Conservation (phyloP, 2,888 invertebrate species). For the Syrista parreyssii region DNA sequence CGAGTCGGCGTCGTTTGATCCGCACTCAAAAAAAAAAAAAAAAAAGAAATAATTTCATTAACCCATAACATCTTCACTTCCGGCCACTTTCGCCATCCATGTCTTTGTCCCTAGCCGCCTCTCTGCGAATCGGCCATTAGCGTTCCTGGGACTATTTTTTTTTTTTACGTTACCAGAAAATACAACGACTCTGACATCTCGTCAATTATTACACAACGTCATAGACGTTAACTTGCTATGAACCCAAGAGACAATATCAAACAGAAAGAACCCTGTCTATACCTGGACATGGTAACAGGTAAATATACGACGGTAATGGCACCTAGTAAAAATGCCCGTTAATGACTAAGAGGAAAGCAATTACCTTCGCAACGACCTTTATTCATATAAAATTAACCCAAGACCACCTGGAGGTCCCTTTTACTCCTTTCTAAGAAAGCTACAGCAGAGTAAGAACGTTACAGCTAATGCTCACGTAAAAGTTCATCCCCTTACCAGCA, state of each 20-base stretch:
- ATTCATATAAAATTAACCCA: background rate
- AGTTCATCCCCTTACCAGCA: background rate
- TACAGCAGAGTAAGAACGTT: background rate
- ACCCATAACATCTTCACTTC: background rate
- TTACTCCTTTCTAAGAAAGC: background rate
- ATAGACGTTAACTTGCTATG: background rate
- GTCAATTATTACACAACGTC: background rate
- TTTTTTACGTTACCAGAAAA: background rate
- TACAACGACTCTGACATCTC: background rate
- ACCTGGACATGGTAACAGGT: background rate
- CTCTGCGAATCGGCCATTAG: background rate
- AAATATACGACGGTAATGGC: background rate
- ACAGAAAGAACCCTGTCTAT: background rate
- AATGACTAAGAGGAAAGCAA: background rate
- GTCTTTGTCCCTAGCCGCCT: background rate
- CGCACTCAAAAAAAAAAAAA: too few relatives aligned
- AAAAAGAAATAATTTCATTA: background rate
- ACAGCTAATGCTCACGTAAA: background rate
- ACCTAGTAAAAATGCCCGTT: background rate
- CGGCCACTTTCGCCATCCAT: background rate
- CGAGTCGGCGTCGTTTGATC: background rate
- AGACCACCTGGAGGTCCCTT: background rate
- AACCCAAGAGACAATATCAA: background rate
- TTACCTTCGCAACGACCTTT: background rate
- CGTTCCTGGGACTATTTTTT: background rate